Conservation (phyloP, 1,140 invertebrate genomes). For the Camponotus pennsylvanicus region DNA sequence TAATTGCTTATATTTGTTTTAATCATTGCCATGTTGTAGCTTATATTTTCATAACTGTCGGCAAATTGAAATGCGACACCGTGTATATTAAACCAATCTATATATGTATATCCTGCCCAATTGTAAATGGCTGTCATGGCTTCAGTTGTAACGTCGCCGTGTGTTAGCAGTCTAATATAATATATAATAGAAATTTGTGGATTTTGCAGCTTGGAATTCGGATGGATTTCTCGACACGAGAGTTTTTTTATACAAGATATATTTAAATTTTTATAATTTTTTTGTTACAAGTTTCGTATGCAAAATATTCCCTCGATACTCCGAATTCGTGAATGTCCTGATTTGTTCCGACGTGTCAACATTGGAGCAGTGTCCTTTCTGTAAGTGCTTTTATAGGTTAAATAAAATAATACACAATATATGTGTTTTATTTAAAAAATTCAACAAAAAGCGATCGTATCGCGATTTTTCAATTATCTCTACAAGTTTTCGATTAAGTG, state of each 20-base stretch:
- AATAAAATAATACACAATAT: neutral
- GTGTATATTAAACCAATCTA: too few species aligned
- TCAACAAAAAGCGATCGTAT: neutral
- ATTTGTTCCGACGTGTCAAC: neutral
- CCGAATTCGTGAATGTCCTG: neutral
- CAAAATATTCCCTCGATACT: neutral
- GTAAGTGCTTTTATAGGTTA: conserved; percentile 20
- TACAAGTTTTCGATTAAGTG: neutral
- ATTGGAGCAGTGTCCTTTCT: neutral
- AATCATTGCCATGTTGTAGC: too few species aligned
- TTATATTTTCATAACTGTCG: too few species aligned
- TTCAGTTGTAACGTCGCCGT: too few species aligned
- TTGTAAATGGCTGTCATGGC: too few species aligned
- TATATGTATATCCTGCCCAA: too few species aligned
- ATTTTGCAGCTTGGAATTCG: too few species aligned
- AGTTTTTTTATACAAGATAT: neutral
- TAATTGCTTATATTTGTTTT: too few species aligned
- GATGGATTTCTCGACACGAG: neutral
- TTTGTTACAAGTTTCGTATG: neutral
- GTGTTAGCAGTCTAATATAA: too few species aligned
- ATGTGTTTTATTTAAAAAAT: neutral
- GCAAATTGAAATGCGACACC: too few species aligned
- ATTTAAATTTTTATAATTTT: neutral
- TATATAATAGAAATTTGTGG: too few species aligned
- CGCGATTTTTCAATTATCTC: neutral